Evolutionary conservation across 1,140 invertebrate genomes (phyloP).

Genomic region (Bombus pascuorum): DNA sequence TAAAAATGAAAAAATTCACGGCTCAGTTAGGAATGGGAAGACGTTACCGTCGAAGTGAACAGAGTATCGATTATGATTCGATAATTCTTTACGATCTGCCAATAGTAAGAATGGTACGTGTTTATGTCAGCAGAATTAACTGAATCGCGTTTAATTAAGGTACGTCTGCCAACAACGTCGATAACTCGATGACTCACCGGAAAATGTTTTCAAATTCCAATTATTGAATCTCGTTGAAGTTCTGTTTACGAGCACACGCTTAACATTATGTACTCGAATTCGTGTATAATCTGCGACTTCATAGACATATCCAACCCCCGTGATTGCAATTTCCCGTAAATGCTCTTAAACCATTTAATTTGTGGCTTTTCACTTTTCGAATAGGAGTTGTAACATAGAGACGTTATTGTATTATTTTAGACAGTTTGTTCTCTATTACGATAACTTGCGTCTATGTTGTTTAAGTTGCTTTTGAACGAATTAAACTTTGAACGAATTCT

Average conservation of each 20-base stretch:
- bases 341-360: slow-evolving; percentile 23
- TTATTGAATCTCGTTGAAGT: slow-evolving; percentile 53
- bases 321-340: not conserved
- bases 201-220: slow-evolving; percentile 59
- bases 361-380: not conserved
- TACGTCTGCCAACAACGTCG: slow-evolving; percentile 3
- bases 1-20: too few species aligned
- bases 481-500: not conserved
- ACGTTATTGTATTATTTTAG: not conserved
- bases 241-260: slow-evolving; percentile 9
- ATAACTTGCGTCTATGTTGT: not conserved
- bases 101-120: not conserved
- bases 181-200: slow-evolving; percentile 53
- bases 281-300: slow-evolving; percentile 24
- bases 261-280: not conserved
- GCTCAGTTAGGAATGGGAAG: too few species aligned
- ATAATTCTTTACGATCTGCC: slow-evolving; percentile 5
- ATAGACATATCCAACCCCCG: slow-evolving; percentile 3
- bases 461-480: not conserved
- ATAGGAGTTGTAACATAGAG: not conserved
- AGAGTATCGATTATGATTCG: too few species aligned
- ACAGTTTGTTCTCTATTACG: not conserved
- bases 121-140: slow-evolving; percentile 41
- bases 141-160: slow-evolving; percentile 50
- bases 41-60: not conserved